Percentiles rank a stretch among this genome's conserved stretches.
Conservation (phyloP, 2,888 invertebrate genomes). For the Eledona agricola region DNA sequence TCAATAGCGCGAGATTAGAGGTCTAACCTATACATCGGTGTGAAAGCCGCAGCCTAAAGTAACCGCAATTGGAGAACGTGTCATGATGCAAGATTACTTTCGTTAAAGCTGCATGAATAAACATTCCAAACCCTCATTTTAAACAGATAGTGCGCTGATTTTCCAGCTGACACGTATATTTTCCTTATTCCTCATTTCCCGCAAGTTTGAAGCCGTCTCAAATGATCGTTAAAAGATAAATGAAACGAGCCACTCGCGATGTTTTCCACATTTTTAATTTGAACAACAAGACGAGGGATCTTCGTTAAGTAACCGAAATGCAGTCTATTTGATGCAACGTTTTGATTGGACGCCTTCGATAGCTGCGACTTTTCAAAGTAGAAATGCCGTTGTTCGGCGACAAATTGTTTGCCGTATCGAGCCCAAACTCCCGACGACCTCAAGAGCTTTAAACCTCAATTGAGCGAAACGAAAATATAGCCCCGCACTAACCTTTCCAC, state of each 20-base stretch:
- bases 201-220: neutral
- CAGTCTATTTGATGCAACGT: no score
- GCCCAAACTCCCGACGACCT: no score
- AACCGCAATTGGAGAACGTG: conserved; percentile 40
- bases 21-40: conserved; percentile 36
- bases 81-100: conserved; percentile 31
- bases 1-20: conserved; percentile 42
- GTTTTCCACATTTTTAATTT: no score
- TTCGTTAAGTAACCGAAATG: no score
- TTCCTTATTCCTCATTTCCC: neutral
- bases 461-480: conserved; percentile 2
- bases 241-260: neutral
- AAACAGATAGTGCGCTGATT: conserved; percentile 14
- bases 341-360: no score
- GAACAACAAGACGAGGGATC: neutral
- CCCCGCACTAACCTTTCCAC: neutral
- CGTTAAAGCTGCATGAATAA: conserved; percentile 13
- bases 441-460: neutral
- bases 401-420: no score
- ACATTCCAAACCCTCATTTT: conserved; percentile 14
- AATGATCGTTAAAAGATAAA: conserved; percentile 13
- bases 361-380: no score
- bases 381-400: no score
- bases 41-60: conserved; percentile 41
- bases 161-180: conserved; percentile 5